Evolutionary conservation across 2,113 vertebrate species (phyloP), one percentile per base, ranked within the genome.

Genomic region (Phocoena phocoena): DNA sequence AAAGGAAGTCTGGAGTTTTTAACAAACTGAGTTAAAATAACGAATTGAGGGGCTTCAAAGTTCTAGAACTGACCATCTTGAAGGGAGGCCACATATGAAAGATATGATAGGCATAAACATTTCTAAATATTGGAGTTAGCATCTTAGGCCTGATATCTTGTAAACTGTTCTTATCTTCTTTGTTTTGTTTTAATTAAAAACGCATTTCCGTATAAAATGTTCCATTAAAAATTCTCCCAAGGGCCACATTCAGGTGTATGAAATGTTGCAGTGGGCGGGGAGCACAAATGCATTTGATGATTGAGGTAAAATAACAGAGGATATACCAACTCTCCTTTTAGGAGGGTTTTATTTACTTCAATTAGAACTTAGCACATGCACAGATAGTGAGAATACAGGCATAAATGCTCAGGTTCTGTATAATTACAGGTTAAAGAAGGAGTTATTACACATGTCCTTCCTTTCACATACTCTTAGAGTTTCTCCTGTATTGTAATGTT

Each of bases 161-260:
- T 88, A 95, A 96, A 71, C 55, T 33, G 38, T 76, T 82, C 90
- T 97, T 91, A 83, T 73, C 82, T 36, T 87, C 79, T 76, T 68
- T 90, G 47, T 82, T 93, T 92, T 60, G 14, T 91, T 94, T 94
- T 94, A 79, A 96, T 95, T 86, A 96, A 93, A 84, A 95, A 71
- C 86, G 87, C 76, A 90, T 95, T 92, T 96, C 60, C 85, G 18
- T 88, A 76, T 95, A 81, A 92, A 90, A 95, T 50, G 31, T 88
- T 96, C 81, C 74, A 62, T 96, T 93, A 87, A 70, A 73, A 91
- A 41, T 60, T 76, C 83, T 91, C 77, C 94, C 47, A 5, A 74
- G 55, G 83, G 68, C 89, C 86, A 92, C 82, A n/a, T 91, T 87
- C 82, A 88, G 44, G 47, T 55, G 17, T 87, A 33, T 76, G 85